Conservation (phyloP, 2,113 vertebrate genomes). For the Alethe diademata region DNA sequence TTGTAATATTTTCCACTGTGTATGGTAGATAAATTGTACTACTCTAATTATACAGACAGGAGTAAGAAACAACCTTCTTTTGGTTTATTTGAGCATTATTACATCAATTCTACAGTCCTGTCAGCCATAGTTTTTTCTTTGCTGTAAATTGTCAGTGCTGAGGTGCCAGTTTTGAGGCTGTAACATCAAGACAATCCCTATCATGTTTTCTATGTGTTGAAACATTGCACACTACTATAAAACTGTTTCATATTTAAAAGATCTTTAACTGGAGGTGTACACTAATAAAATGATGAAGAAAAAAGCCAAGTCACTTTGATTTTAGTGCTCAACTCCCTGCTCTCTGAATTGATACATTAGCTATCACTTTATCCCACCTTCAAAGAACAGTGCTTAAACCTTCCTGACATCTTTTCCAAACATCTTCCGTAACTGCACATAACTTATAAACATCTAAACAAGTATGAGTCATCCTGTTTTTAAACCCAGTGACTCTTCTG, state of each 20-base stretch:
- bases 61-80: background rate
- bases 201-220: background rate
- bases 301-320: background rate
- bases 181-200: background rate
- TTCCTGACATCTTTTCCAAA: background rate
- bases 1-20: background rate
- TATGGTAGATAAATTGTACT: background rate
- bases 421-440: background rate
- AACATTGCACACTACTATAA: background rate
- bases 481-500: background rate
- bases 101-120: background rate
- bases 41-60: background rate
- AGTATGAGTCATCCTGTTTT: constrained; percentile 37
- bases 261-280: background rate
- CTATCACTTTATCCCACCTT: background rate
- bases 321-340: background rate
- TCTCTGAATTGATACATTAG: background rate
- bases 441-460: constrained; percentile 31
- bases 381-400: constrained; percentile 18
- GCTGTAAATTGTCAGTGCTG: background rate
- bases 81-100: background rate
- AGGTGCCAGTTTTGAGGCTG: background rate
- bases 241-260: background rate
- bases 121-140: background rate
- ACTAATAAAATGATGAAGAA: background rate